Evolutionary conservation across 2,113 vertebrate genomes (phyloP).

Genomic region (Sprattus sprattus): DNA sequence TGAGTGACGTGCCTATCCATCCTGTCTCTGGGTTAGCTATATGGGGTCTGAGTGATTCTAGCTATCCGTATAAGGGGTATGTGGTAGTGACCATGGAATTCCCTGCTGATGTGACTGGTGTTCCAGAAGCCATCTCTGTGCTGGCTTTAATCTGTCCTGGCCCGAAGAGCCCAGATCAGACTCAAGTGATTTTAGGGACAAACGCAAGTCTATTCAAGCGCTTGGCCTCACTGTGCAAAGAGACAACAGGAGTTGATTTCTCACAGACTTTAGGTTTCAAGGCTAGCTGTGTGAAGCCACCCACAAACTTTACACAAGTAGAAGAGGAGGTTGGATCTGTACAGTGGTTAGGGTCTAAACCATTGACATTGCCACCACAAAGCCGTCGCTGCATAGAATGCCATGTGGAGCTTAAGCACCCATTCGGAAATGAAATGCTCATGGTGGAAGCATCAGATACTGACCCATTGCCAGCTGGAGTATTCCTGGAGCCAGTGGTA

Average conservation of each 20-base stretch:
- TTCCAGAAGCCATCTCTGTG: no score
- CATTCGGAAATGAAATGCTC: not conserved
- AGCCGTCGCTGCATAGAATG: not conserved
- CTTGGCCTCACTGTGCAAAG: not conserved
- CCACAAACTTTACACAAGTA: not conserved
- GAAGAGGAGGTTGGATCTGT: not conserved
- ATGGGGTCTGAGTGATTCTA: slow-evolving; percentile 20
- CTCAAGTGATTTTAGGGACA: not conserved
- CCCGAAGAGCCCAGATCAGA: no score
- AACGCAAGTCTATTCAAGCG: not conserved
- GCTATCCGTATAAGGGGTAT: slow-evolving; percentile 26
- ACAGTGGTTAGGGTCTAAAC: not conserved
- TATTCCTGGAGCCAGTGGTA: not conserved
- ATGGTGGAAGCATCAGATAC: not conserved
- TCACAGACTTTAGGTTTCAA: not conserved
- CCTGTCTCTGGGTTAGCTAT: slow-evolving; percentile 20
- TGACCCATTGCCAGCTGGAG: not conserved
- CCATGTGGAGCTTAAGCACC: not conserved
- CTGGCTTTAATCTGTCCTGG: no score
- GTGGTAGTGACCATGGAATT: slow-evolving; percentile 22
- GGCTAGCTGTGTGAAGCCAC: not conserved
- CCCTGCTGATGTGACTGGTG: not conserved
- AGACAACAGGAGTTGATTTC: not conserved
- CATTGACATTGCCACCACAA: not conserved
- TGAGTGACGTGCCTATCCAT: slow-evolving; percentile 14